A percentile compares a stretch with the other conserved stretches of the same genome.
phyloP scores from a whole-genome alignment of 2,797 vertebrate species.

The Xiphorhynchus erythropygius region DNA sequence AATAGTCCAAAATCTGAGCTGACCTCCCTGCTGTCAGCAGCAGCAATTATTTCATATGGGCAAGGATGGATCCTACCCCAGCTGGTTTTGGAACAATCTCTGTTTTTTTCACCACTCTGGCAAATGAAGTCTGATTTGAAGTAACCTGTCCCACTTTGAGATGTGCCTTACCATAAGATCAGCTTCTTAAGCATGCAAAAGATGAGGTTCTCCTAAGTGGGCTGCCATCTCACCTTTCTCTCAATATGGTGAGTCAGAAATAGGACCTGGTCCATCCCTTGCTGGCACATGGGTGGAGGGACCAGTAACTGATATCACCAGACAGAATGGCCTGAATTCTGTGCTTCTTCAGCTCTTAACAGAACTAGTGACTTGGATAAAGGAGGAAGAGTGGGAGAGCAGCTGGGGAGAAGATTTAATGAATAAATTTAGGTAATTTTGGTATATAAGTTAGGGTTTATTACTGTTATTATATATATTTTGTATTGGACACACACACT shows the following conservation, averaged over 20 bases:
- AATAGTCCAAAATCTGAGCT: slow-evolving; percentile 2
- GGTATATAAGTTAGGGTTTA: background rate
- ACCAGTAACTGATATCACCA: accelerated
- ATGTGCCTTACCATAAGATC: background rate
- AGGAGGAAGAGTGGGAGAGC: background rate
- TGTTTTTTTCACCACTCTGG: background rate
- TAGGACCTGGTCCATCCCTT: background rate
- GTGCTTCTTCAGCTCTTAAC: background rate
- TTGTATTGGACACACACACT: background rate
- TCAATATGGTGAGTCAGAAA: background rate
- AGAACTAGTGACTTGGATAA: background rate
- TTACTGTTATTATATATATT: background rate
- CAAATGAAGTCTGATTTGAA: background rate
- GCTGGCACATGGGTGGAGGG: background rate
- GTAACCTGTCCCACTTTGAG: background rate
- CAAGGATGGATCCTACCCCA: background rate
- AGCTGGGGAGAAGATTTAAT: background rate
- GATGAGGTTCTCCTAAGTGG: background rate
- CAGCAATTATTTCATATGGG: background rate
- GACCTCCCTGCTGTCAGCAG: background rate
- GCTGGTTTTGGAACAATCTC: background rate
- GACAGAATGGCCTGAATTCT: background rate
- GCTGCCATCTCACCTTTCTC: background rate
- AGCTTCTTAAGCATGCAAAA: background rate
- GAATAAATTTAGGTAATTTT: background rate